Conservation (phyloP, 92 coral and sea anemone species). For the Umimayanthus kanabou region DNA sequence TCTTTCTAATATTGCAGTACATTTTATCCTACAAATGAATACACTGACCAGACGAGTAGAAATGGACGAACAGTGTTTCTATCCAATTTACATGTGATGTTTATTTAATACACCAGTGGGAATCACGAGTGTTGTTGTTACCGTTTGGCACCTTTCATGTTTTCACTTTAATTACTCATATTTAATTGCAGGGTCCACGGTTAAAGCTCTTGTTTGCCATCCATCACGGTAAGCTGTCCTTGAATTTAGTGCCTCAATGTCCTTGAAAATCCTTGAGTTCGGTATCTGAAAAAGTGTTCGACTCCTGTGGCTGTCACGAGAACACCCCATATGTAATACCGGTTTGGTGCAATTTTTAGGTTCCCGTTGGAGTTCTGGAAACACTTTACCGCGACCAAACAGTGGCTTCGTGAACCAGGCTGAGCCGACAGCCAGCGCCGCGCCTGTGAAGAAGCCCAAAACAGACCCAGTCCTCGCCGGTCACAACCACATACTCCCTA, state of each 20-base stretch:
- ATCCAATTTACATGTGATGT: no score
- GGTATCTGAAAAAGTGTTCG: no score
- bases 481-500: conserved; percentile 79
- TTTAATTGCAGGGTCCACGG: conserved; percentile 84
- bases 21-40: no score
- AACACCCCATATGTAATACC: not conserved
- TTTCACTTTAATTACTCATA: not conserved
- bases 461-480: conserved; percentile 64
- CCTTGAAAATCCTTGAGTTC: no score
- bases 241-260: no score
- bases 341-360: conserved; percentile 7
- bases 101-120: no score
- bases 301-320: not conserved
- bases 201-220: conserved; percentile 86
- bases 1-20: no score
- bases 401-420: conserved; percentile 70
- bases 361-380: conserved; percentile 14
- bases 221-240: conserved; percentile 61
- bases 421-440: conserved; percentile 44
- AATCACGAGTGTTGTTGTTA: not conserved
- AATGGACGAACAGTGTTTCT: no score
- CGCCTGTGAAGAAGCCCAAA: conserved; percentile 58
- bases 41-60: no score
- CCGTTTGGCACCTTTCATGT: not conserved
- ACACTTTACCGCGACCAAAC: conserved; percentile 48